A percentile compares a stretch with the other conserved stretches of the same genome.
Evolutionary conservation across 2,888 invertebrate species (phyloP).

Genomic region (Smittia aterrima): DNA sequence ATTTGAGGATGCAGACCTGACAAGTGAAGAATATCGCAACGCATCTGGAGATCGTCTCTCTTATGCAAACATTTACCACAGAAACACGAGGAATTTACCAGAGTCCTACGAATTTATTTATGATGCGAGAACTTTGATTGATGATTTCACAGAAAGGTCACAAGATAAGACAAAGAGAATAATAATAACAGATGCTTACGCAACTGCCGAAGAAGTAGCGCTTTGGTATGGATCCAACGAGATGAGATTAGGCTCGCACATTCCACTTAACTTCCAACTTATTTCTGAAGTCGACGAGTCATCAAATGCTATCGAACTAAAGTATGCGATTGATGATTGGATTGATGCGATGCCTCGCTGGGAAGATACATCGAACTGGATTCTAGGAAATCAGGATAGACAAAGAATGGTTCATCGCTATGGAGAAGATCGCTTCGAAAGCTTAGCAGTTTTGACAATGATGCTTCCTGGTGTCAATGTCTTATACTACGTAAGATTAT

Average conservation of each 20-base stretch:
- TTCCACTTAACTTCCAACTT: slow-evolving; percentile 79
- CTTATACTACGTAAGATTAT: slow-evolving; percentile 67
- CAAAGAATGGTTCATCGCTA: no score
- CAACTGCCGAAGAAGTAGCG: slow-evolving; percentile 60
- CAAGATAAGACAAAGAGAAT: slow-evolving; percentile 54
- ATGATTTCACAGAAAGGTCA: slow-evolving; percentile 55
- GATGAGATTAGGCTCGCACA: slow-evolving; percentile 62
- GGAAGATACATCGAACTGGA: slow-evolving; percentile 69
- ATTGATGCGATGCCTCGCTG: slow-evolving; percentile 62
- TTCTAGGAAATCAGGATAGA: slow-evolving; percentile 79
- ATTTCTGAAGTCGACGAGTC: slow-evolving; percentile 60
- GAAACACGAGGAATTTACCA: slow-evolving; percentile 60
- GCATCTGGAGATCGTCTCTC: slow-evolving; percentile 56
- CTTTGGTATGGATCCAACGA: slow-evolving; percentile 60
- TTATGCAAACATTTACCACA: slow-evolving; percentile 61
- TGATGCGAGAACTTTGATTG: slow-evolving; percentile 63
- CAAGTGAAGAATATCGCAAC: slow-evolving; percentile 61
- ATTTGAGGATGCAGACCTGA: slow-evolving; percentile 59
- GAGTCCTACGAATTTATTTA: slow-evolving; percentile 66
- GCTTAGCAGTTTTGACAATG: slow-evolving; percentile 76
- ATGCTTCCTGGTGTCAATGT: slow-evolving; percentile 81
- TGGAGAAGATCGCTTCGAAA: slow-evolving; percentile 67
- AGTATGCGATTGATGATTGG: slow-evolving; percentile 64
- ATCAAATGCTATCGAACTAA: slow-evolving; percentile 63
- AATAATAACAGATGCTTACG: slow-evolving; percentile 76